Evolutionary conservation across 2,113 vertebrate genomes (phyloP).

Genomic region (Carollia perspicillata): DNA sequence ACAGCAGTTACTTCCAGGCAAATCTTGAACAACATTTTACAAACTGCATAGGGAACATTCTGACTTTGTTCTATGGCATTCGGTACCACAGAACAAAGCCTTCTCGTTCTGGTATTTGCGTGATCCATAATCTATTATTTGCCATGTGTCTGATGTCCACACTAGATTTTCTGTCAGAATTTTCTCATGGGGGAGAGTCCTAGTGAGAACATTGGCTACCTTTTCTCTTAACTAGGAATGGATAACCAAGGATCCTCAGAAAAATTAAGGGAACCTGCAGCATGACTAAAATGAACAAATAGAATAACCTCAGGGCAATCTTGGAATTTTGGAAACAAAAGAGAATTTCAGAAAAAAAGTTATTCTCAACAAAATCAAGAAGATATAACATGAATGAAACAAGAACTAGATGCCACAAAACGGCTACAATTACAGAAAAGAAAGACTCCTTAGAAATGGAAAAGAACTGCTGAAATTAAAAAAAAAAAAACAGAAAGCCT

Average conservation of each 20-base stretch:
- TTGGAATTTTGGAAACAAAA: constrained; percentile 23
- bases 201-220: not conserved
- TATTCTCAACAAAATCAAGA: constrained; percentile 12
- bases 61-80: not conserved
- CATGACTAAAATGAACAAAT: constrained; percentile 32
- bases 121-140: not conserved
- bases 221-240: constrained; percentile 36
- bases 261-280: constrained; percentile 39
- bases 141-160: not conserved
- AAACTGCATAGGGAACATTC: not conserved
- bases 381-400: not conserved
- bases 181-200: not conserved
- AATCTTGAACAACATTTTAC: not conserved
- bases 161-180: constrained; percentile 8
- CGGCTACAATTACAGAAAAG: not conserved
- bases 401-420: not conserved
- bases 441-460: constrained; percentile 4
- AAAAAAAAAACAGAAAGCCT: not conserved
- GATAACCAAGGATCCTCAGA: not conserved
- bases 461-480: constrained; percentile 9
- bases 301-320: not conserved
- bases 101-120: not conserved
- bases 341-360: not conserved
- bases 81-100: not conserved
- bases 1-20: not conserved